Evolutionary conservation across 1,140 invertebrate species (phyloP), one percentile per base, ranked within the genome.

Genomic region (Latrodectus geometricus): DNA sequence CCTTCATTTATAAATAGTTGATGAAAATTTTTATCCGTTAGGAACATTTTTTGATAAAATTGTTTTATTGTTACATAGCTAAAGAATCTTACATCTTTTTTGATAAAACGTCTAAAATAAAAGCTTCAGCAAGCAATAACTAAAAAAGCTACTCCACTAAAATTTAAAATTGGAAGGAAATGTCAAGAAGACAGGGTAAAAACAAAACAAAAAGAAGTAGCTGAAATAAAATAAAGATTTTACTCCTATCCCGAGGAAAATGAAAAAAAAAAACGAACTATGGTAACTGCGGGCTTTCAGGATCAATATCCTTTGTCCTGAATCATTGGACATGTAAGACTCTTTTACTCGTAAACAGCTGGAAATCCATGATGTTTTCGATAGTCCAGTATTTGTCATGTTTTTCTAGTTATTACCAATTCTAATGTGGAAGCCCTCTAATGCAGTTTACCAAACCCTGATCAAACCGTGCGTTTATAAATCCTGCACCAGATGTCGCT

Each of bases 401-500:
- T 86, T 86, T 74, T 20, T 20, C 21, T 20, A 78, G 83, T 86
- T 86, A 86, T 86, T 86, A 86, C 83, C 83, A 86, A 86, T 74
- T 86, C 83, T 86, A 86, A 86, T 86, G 75, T 66, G 3, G 75
- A 73, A 56, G 49, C 68, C 35, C 52, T 20, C 75, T 86, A 86
- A 86, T 86, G 83, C 35, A 86, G 83, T 86, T 86, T 86, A 72
- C 83, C 70, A 86, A 70, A 72, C 48, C 83, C 74, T 86, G 83
- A 86, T 86, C 83, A 86, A 86, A 78, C 83, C 49, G 83, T 72
- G 83, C 75, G 83, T 86, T 86, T 86, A 86, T 86, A 86, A 86
- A 77, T 86, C 75, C 83, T 69, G 35, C 83, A 78, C 83, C 83
- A 86, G 83, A 86, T 78, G 83, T 86, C 83, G 52, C 83, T 78